Evolutionary conservation across 1,140 invertebrate species (phyloP).

Genomic region (Drosophila kurseongensis): DNA sequence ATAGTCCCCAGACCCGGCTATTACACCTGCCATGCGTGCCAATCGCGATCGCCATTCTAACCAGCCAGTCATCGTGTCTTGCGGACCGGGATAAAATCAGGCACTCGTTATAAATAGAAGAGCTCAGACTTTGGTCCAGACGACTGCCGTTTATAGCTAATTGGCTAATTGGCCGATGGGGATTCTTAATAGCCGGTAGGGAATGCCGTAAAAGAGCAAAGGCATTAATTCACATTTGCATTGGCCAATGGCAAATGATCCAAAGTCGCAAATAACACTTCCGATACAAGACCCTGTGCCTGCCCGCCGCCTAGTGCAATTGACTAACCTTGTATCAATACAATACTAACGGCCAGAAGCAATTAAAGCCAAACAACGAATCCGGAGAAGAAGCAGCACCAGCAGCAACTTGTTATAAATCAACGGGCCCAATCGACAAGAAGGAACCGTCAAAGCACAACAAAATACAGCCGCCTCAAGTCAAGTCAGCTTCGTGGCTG

Average conservation of each 20-base stretch:
- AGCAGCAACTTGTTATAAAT: slow-evolving; percentile 76
- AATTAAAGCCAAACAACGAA: slow-evolving; percentile 71
- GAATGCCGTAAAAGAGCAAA: slow-evolving; percentile 51
- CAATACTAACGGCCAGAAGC: slow-evolving; percentile 68
- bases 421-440: slow-evolving; percentile 39
- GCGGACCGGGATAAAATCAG: slow-evolving; percentile 39
- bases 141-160: slow-evolving; percentile 59
- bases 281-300: slow-evolving; percentile 54
- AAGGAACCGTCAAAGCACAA: slow-evolving; percentile 31
- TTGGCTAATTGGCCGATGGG: slow-evolving; percentile 33
- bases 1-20: slow-evolving; percentile 50
- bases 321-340: slow-evolving; percentile 67
- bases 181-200: slow-evolving; percentile 44
- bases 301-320: slow-evolving; percentile 33
- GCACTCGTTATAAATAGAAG: slow-evolving; percentile 49
- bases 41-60: slow-evolving; percentile 26
- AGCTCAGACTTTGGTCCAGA: slow-evolving; percentile 29
- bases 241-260: slow-evolving; percentile 2
- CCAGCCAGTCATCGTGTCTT: slow-evolving; percentile 32
- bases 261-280: slow-evolving; percentile 39
- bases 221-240: slow-evolving; percentile 19
- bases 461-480: slow-evolving; percentile 11
- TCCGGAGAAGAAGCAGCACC: slow-evolving; percentile 40
- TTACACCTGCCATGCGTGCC: slow-evolving; percentile 53
- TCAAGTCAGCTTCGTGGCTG: slow-evolving; percentile 5